Percentiles rank a stretch among this genome's conserved stretches.
Conservation (phyloP, 2,113 vertebrate genomes). For the Hiodon alosoides region DNA sequence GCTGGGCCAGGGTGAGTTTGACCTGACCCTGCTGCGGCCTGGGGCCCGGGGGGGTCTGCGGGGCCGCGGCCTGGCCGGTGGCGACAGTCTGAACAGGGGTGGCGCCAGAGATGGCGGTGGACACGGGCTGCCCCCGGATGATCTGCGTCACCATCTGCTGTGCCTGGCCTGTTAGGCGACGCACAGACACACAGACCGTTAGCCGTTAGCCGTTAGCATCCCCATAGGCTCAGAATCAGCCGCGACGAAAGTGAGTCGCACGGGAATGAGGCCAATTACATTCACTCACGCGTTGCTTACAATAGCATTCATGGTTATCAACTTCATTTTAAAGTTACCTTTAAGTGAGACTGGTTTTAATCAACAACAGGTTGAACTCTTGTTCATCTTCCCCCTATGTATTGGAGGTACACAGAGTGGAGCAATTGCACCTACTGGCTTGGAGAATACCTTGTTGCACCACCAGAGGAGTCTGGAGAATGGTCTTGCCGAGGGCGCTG, state of each 20-base stretch:
- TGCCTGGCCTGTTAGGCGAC: slow-evolving; percentile 61
- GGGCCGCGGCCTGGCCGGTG: neutral
- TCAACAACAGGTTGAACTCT: too few relatives aligned
- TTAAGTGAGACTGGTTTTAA: too few relatives aligned
- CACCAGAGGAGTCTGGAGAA: slow-evolving; percentile 82
- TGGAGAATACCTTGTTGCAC: slow-evolving; percentile 83
- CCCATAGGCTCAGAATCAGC: too few relatives aligned
- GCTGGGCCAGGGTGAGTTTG: slow-evolving; percentile 95
- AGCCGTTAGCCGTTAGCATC: too few relatives aligned
- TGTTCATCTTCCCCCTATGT: too few relatives aligned
- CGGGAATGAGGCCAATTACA: neutral
- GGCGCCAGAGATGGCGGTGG: slow-evolving; percentile 51
- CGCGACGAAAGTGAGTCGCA: too few relatives aligned
- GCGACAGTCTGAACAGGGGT: neutral
- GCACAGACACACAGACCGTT: too few relatives aligned
- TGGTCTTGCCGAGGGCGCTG: slow-evolving; percentile 74
- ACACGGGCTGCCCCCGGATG: slow-evolving; percentile 70
- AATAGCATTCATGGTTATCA: too few relatives aligned
- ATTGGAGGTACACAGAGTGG: neutral
- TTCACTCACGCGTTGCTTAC: neutral
- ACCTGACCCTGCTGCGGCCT: slow-evolving; percentile 95
- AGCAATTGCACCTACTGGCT: neutral
- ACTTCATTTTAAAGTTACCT: too few relatives aligned
- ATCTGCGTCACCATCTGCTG: slow-evolving; percentile 77
- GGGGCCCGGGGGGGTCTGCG: slow-evolving; percentile 41